phyloP scores from a whole-genome alignment of 2,113 vertebrate species.

The Stictonetta naevosa region DNA sequence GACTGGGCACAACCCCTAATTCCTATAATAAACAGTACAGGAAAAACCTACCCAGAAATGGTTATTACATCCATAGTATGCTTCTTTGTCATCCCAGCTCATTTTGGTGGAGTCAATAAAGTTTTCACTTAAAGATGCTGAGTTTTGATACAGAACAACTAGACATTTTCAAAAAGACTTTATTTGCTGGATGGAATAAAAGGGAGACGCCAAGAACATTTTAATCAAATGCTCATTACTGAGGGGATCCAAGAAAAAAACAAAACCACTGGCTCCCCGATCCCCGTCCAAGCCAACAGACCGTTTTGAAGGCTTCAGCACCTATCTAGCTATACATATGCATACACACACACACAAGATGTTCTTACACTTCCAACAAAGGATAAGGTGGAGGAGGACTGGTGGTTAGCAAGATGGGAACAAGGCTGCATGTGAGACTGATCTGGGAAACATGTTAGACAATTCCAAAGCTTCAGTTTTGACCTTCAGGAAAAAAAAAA shows the following conservation, averaged over 20 bases:
- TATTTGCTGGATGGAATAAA: slow-evolving; percentile 35
- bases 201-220: slow-evolving; percentile 44
- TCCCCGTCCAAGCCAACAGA: slow-evolving; percentile 39
- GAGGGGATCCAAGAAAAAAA: slow-evolving; percentile 33
- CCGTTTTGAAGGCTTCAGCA: slow-evolving; percentile 35
- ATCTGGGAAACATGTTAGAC: slow-evolving; percentile 28
- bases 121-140: background rate
- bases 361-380: slow-evolving; percentile 46
- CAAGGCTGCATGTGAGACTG: background rate
- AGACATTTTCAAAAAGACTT: background rate
- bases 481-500: background rate
- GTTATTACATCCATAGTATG: background rate
- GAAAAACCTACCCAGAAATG: background rate
- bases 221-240: slow-evolving; percentile 54
- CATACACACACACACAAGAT: background rate
- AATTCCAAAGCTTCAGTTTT: slow-evolving; percentile 13
- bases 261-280: background rate
- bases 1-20: background rate
- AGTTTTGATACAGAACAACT: background rate
- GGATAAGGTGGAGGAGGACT: slow-evolving; percentile 4
- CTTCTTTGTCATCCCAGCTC: background rate
- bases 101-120: background rate
- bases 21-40: background rate
- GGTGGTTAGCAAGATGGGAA: slow-evolving; percentile 4
- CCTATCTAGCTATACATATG: background rate